Evolutionary conservation across 1,140 invertebrate species (phyloP).

Genomic region (Drosophila navojoa): DNA sequence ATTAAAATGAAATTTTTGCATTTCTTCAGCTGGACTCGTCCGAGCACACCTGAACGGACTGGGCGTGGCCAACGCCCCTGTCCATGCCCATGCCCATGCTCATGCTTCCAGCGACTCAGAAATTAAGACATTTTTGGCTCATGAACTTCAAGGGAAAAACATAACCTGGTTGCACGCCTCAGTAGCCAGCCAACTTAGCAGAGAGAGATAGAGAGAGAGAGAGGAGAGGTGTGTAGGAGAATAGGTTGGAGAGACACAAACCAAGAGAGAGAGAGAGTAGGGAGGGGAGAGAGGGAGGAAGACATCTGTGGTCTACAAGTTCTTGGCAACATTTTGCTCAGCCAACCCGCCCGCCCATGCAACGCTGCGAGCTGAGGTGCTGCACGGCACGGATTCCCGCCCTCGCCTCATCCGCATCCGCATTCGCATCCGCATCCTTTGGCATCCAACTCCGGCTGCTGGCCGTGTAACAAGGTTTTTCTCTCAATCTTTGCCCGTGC

Average conservation of each 20-base stretch:
- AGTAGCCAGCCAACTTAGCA: slow-evolving; percentile 16
- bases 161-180: slow-evolving; percentile 44
- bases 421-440: neutral
- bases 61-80: neutral
- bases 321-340: neutral
- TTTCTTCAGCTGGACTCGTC: slow-evolving; percentile 3
- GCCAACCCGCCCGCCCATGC: neutral
- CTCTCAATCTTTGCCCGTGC: neutral
- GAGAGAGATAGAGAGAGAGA: no score
- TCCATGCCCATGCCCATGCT: neutral
- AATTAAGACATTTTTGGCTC: slow-evolving; percentile 78
- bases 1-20: slow-evolving; percentile 53
- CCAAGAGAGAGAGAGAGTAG: no score
- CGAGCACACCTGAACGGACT: neutral
- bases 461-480: neutral
- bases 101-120: slow-evolving; percentile 42
- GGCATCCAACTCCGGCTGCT: neutral
- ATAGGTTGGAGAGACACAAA: no score
- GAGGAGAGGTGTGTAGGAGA: no score
- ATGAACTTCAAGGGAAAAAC: slow-evolving; percentile 66
- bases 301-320: no score
- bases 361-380: neutral
- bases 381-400: no score
- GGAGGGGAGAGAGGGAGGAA: no score
- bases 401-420: neutral